A percentile compares a stretch with the other conserved stretches of the same genome.
These are phyloP conservation scores for Tyto alba DNA, from an alignment of 2,113 vertebrate genomes.

Conservation along the genomic window DNA sequence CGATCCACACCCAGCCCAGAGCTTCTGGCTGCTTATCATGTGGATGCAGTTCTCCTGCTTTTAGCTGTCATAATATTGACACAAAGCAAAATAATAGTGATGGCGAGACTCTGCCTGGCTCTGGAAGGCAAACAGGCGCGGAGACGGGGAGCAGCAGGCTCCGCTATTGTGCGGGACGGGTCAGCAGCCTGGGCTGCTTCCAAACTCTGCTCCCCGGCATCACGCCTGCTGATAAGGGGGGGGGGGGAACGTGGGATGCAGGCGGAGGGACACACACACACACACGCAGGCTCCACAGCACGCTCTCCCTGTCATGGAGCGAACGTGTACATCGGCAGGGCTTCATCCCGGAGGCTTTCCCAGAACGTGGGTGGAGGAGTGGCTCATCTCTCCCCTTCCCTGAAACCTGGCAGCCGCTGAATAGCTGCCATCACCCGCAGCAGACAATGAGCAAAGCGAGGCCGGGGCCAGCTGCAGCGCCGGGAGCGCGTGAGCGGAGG, in stretches of 20 bases:
- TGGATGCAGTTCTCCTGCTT: slow-evolving; percentile 55
- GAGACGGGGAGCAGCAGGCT: background rate
- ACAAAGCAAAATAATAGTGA: slow-evolving; percentile 56
- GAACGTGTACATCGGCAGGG: slow-evolving; percentile 36
- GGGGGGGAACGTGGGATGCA: background rate
- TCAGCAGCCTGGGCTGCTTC: background rate
- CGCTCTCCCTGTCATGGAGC: background rate
- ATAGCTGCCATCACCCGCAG: background rate
- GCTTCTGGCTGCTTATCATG: slow-evolving; percentile 54
- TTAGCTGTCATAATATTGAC: slow-evolving; percentile 66
- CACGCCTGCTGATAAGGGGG: background rate
- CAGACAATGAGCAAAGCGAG: slow-evolving; percentile 30
- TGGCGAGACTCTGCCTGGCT: slow-evolving; percentile 22
- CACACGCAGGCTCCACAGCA: background rate
- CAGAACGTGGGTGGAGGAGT: slow-evolving; percentile 32
- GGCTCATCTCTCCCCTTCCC: slow-evolving; percentile 32
- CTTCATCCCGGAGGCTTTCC: slow-evolving; percentile 11
- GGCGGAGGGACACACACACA: background rate
- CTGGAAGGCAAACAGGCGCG: slow-evolving; percentile 34
- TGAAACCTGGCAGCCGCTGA: slow-evolving; percentile 23
- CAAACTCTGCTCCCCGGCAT: background rate
- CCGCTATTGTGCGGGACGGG: background rate
- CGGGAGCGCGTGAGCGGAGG: background rate
- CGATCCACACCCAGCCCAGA: slow-evolving; percentile 5
- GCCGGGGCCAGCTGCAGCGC: slow-evolving; percentile 1